These are phyloP conservation scores for Scytalopus superciliaris DNA, from an alignment of 2,113 vertebrate species.

Conservation along the genomic window DNA sequence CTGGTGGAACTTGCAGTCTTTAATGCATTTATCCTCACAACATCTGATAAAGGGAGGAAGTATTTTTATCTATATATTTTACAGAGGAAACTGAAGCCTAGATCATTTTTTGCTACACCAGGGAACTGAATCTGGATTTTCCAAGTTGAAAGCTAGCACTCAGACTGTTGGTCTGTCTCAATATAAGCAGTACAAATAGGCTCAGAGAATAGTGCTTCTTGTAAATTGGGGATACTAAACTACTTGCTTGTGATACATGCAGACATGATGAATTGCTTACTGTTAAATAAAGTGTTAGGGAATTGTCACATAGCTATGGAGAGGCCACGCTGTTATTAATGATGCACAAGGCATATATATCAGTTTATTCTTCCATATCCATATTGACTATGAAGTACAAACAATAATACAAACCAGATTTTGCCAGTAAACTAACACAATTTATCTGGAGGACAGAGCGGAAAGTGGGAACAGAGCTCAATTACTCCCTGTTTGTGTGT, in stretches of 20 bases:
- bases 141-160: background rate
- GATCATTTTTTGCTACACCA: background rate
- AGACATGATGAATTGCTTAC: conserved; percentile 48
- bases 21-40: conserved; percentile 5
- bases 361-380: conserved; percentile 51
- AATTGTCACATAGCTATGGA: background rate
- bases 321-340: conserved; percentile 28
- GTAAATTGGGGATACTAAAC: background rate
- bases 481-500: background rate
- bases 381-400: conserved; percentile 48
- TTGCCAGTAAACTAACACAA: conserved; percentile 48
- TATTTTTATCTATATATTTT: conserved; percentile 4
- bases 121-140: background rate
- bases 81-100: background rate
- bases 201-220: background rate
- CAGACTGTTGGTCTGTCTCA: background rate
- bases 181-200: conserved; percentile 5
- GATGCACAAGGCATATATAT: conserved; percentile 23
- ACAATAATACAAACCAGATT: conserved; percentile 42
- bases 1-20: background rate
- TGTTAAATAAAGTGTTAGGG: conserved; percentile 37
- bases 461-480: background rate
- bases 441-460: conserved; percentile 27
- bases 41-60: conserved; percentile 37
- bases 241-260: background rate